Evolutionary conservation across 2,797 vertebrate genomes (phyloP), one percentile per base, ranked within the genome.

Genomic region (Pipistrellus kuhlii): DNA sequence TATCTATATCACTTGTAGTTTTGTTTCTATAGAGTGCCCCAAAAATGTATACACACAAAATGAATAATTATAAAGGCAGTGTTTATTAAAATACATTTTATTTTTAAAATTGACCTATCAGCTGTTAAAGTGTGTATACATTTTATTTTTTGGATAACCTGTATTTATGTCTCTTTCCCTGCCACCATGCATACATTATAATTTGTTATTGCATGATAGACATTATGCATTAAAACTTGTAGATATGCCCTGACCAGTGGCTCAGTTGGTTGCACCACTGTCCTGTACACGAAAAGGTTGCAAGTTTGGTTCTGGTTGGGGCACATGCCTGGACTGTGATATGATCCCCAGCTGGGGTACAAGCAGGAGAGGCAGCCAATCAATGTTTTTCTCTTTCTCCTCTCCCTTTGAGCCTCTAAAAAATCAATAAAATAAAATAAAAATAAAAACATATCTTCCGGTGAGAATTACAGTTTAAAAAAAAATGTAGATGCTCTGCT

Each of bases 201-300:
- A 80, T 55, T 73, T 85, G 32, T 73, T 53, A 85, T n/a, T 81
- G 30, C 32, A 14, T 66, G 10, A 7, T 85, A 80, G 44, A 46
- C 18, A 80, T 44, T 89, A 11, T 85, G 21, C 18, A 55, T 85
- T 90, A 85, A 85, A 81, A 89, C 53, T 18, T 89, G 8, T 69
- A 76, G 27, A 76, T 30, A 46, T 20, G 14, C n/a, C 15, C 30
- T 32, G 64, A 18, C 64, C 1, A 7, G n/a, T 66, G n/a, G n/a
- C 64, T 32, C 15, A 8, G 64, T 66, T 66, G 15, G n/a, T 32
- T 32, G 15, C 30, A 66, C 30, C n/a, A 18, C 32, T 9, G n/a
- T 32, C 8, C n/a, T 17, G 64, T 66, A 32, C 64, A 66, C n/a
- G 7, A 66, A 32, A 66, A 66, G 64, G n/a, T 2, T 66, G 64